Base-by-base conservation (phyloP, 2,113 vertebrate species). In the Elgaria multicarinata region DNA sequence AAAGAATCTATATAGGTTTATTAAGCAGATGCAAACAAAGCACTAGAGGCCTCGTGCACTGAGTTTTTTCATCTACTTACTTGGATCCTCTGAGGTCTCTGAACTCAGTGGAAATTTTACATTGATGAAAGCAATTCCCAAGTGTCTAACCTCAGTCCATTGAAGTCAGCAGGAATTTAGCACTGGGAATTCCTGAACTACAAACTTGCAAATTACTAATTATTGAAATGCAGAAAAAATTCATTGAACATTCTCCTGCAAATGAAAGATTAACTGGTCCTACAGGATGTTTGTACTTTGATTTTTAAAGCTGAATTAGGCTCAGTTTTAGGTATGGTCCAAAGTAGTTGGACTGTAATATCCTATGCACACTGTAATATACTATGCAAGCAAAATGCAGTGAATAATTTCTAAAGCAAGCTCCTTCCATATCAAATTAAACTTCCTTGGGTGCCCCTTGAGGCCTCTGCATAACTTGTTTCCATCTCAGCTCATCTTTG, bases 101-200 rank as follows among this genome's bases (percentile, higher is more conserved):
- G 78, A 82, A 62, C 28, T 42, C 28, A 12, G 22, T 64, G 53
- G 39, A 88, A 46, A 83, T 10, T 33, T 74, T 75, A 13, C 16
- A 62, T 44, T 82, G 24, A 84, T 89, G 62, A 88, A 50, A 84
- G 31, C 44, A 55, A 69, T 50, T 53, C n/a, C 77, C 62, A 8
- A 33, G 72, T 83, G 71, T 20, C 36, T 88, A 24, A 10, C 53
- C 13, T 64, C 7, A 31, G 55, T 62, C 39, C 80, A 44, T 46
- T 89, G 44, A 84, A 77, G 72, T 66, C 55, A 84, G 81, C 72
- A 78, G 14, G 26, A 69, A 77, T 77, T 67, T 89, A 84, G 81
- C 82, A 26, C 44, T 69, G 62, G 74, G 72, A 77, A 67, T 89
- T 67, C 44, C 44, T 53, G 58, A 89, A 36, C 76, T 89, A 55